These are phyloP conservation scores for Dendronephthya gigantea DNA, from an alignment of 64 coral and sea anemone genomes.

Conservation along the genomic window DNA sequence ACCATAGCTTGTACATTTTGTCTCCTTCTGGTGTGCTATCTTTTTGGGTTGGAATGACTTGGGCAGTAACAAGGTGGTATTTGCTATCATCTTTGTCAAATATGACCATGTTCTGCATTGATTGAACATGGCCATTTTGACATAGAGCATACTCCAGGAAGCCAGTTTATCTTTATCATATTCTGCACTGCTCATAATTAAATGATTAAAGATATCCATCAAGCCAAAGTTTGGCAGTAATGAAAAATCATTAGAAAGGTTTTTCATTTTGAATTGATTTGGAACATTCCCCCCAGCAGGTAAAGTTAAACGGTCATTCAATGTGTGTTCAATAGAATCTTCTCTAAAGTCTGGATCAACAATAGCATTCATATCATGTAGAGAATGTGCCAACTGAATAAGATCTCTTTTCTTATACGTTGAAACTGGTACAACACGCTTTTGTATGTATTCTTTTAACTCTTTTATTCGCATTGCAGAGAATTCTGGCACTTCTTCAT, in stretches of 20 bases:
- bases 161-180: constrained; percentile 8
- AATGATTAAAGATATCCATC: neutral
- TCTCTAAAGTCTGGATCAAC: neutral
- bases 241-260: neutral
- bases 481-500: neutral
- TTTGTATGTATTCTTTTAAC: neutral
- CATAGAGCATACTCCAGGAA: neutral
- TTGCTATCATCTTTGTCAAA: constrained; percentile 29
- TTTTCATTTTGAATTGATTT: neutral
- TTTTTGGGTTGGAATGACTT: constrained; percentile 45
- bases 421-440: neutral
- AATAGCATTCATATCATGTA: neutral
- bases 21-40: constrained; percentile 43
- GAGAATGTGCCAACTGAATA: neutral
- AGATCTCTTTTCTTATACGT: neutral
- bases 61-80: constrained; percentile 38
- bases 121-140: constrained; percentile 12
- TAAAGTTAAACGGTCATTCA: neutral
- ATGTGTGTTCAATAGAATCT: neutral
- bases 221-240: neutral
- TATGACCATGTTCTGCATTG: neutral
- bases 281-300: neutral
- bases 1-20: constrained; percentile 45
- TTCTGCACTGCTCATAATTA: neutral
- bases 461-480: neutral